A percentile compares a stretch with the other conserved stretches of the same genome.
These are phyloP conservation scores for Thumatha senex DNA, from an alignment of 2,888 invertebrate species.

Conservation along the genomic window DNA sequence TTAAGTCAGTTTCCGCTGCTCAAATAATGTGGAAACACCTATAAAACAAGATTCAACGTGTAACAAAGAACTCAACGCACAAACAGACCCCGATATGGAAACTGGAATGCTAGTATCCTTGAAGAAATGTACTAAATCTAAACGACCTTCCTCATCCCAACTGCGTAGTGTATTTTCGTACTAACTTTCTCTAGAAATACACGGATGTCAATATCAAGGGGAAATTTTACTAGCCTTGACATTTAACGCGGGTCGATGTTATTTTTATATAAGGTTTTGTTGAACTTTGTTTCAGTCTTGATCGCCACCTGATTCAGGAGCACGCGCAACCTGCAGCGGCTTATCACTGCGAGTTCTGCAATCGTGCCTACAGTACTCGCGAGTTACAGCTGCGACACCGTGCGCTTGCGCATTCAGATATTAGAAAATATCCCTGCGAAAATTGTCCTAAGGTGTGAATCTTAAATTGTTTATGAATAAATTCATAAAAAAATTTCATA, in stretches of 20 bases:
- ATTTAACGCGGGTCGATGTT: slow-evolving; percentile 29
- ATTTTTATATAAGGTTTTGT: slow-evolving; percentile 37
- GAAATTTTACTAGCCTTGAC: slow-evolving; percentile 42
- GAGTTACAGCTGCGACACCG: slow-evolving; percentile 92
- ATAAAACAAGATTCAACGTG: slow-evolving; percentile 9
- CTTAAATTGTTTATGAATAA: slow-evolving; percentile 17
- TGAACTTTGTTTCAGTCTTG: slow-evolving; percentile 86
- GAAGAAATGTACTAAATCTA: slow-evolving; percentile 36
- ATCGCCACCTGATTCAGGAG: slow-evolving; percentile 90
- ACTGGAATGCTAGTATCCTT: slow-evolving; percentile 34
- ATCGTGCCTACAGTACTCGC: slow-evolving; percentile 91
- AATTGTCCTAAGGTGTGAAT: slow-evolving; percentile 92
- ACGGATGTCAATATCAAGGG: slow-evolving; percentile 43
- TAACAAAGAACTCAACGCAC: slow-evolving; percentile 6
- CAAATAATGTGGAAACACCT: slow-evolving; percentile 13
- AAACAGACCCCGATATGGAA: slow-evolving; percentile 5
- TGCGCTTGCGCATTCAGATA: slow-evolving; percentile 90
- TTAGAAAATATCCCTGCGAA: slow-evolving; percentile 95
- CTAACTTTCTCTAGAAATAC: slow-evolving; percentile 42
- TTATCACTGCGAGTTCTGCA: slow-evolving; percentile 93
- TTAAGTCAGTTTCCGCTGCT: slow-evolving; percentile 12
- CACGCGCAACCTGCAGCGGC: slow-evolving; percentile 92
- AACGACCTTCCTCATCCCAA: slow-evolving; percentile 38
- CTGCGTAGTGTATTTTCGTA: slow-evolving; percentile 22
- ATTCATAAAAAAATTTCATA: slow-evolving; percentile 3